These are phyloP conservation scores for Plectropomus leopardus DNA, from an alignment of 2,113 vertebrate genomes.

Conservation along the genomic window DNA sequence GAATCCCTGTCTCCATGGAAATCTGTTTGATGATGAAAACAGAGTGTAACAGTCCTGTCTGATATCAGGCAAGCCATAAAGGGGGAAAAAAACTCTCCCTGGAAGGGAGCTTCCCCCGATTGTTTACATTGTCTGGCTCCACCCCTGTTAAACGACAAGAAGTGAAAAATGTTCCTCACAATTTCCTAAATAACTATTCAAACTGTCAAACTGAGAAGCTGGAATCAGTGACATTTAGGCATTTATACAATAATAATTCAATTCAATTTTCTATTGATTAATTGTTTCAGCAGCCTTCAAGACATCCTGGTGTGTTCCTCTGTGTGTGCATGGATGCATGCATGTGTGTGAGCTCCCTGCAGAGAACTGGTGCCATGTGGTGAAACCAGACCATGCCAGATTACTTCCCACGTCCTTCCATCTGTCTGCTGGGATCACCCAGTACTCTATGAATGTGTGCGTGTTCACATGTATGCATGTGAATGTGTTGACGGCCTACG, in stretches of 20 bases:
- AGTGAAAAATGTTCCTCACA: not conserved
- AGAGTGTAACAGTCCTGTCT: too few species aligned
- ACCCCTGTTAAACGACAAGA: too few species aligned
- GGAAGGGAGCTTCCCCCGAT: too few species aligned
- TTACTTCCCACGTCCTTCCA: constrained; percentile 41
- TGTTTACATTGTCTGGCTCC: too few species aligned
- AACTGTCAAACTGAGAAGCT: not conserved
- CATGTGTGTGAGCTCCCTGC: not conserved
- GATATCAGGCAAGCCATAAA: too few species aligned
- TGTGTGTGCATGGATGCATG: not conserved
- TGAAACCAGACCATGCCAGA: constrained; percentile 23
- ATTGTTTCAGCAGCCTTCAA: not conserved
- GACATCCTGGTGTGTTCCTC: not conserved
- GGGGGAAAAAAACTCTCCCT: too few species aligned
- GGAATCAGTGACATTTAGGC: not conserved
- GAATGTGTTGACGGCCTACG: not conserved
- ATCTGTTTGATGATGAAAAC: too few species aligned
- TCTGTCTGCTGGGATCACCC: constrained; percentile 11
- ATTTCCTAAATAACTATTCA: not conserved
- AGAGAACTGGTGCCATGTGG: constrained; percentile 4
- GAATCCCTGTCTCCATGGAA: too few species aligned
- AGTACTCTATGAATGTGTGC: not conserved
- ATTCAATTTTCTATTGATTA: not conserved
- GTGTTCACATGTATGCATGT: not conserved
- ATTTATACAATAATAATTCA: not conserved